phyloP scores from a whole-genome alignment of 35 echinoderm and acorn worm species.

The Lytechinus pictus region DNA sequence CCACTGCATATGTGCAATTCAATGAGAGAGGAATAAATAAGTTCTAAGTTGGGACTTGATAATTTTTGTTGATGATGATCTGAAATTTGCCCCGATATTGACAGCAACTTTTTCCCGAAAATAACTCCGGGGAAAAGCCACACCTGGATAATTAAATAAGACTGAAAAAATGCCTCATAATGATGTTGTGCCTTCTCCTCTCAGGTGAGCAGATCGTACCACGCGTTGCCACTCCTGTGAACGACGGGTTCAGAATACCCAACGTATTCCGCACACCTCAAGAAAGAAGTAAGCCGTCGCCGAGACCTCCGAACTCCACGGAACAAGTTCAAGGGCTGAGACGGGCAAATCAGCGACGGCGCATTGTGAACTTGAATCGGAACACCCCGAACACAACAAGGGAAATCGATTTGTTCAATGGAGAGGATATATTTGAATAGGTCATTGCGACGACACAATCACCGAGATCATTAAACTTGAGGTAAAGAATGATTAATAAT shows the following conservation, averaged over 20 bases:
- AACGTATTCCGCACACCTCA: background rate
- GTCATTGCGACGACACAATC: background rate
- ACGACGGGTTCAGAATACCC: background rate
- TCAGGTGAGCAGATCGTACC: constrained; percentile 47
- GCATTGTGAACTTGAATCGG: constrained; percentile 24
- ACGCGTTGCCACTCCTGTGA: background rate
- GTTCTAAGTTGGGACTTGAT: too few relatives aligned
- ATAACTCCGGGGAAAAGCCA: too few relatives aligned
- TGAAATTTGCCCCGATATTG: too few relatives aligned
- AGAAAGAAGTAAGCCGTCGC: background rate
- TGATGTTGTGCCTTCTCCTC: background rate
- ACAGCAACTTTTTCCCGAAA: too few relatives aligned
- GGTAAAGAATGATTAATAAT: background rate
- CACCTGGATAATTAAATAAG: too few relatives aligned
- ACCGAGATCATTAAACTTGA: background rate
- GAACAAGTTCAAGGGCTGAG: background rate
- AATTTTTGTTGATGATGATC: too few relatives aligned
- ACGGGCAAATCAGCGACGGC: background rate
- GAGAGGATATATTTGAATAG: constrained; percentile 75
- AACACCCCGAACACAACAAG: background rate
- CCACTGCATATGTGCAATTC: too few relatives aligned
- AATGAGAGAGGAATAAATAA: too few relatives aligned
- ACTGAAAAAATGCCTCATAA: too few relatives aligned
- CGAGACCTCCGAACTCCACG: too few relatives aligned
- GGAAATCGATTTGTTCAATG: constrained; percentile 68